Evolutionary conservation across 2,888 invertebrate genomes (phyloP), one percentile per base, ranked within the genome.

Genomic region (Stomorhina lunata): DNA sequence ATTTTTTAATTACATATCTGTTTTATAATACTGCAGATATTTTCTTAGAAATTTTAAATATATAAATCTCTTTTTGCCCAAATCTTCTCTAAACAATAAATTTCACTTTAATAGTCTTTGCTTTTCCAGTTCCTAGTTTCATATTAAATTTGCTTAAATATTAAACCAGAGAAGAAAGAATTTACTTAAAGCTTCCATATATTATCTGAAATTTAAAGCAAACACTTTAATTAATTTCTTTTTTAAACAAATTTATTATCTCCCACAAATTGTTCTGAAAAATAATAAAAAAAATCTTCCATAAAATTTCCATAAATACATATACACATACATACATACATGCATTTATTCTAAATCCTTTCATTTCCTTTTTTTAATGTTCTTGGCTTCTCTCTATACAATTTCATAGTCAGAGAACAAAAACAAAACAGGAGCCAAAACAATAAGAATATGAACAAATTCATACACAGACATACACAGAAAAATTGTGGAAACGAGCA

Each of bases 171-270:
- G n/a, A n/a, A n/a, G n/a, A n/a, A 66, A 50, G 25, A 10, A 50
- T 22, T 66, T 50, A 66, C 10, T 37, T 22, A 15, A 15, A 37
- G 22, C 37, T 34, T 22, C n/a, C 32, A 25, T 15, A 66, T 12
- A 50, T 37, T 34, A 34, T 15, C 17, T 9, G 2, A 9, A 17
- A 34, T 25, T 48, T 45, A 32, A 34, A 32, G 12, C 34, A 75
- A 65, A 17, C 27, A 10, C 57, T 66, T 25, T 55, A 75, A 66
- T 75, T 66, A 75, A 75, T 57, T 45, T 57, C 45, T 27, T 17
- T 9, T 29, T 75, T 63, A 75, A 66, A 55, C 65, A 65, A 66
- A 75, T 65, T 75, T 75, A 66, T 66, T 75, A 66, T 66, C 75
- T 55, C 43, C 65, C 65, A 75, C 75, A 75, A 75, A 75, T 43